Conservation (phyloP, 2,888 invertebrate genomes). For the Macrostomum cliftonense region DNA sequence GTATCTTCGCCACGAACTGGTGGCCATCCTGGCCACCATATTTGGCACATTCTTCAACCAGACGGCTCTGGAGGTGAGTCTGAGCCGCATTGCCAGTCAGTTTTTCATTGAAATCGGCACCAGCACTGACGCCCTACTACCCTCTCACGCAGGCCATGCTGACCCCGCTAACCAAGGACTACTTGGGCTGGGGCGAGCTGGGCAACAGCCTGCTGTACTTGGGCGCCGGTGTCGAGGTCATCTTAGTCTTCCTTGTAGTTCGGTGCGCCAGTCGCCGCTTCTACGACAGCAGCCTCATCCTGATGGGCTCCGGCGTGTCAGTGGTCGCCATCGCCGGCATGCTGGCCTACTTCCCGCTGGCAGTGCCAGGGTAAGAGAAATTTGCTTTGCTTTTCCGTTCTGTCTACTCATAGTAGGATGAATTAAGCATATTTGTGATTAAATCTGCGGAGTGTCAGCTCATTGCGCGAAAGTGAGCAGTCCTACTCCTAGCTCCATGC, state of each 20-base stretch:
- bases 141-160: slow-evolving; percentile 30
- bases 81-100: background rate
- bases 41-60: slow-evolving; percentile 39
- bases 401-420: no score
- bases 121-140: no score
- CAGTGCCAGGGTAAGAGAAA: slow-evolving; percentile 15
- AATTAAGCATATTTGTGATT: no score
- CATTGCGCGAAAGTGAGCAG: no score
- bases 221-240: slow-evolving; percentile 33
- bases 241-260: slow-evolving; percentile 29
- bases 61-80: slow-evolving; percentile 34
- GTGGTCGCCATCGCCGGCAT: slow-evolving; percentile 24
- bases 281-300: slow-evolving; percentile 27
- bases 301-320: slow-evolving; percentile 25
- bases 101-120: background rate
- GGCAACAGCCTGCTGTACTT: slow-evolving; percentile 38
- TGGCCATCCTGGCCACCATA: slow-evolving; percentile 32
- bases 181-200: slow-evolving; percentile 32
- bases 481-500: no score
- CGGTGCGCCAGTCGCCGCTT: slow-evolving; percentile 26
- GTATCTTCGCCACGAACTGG: slow-evolving; percentile 35
- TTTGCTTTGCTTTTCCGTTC: background rate
- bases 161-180: slow-evolving; percentile 32
- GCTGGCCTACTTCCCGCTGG: slow-evolving; percentile 20
- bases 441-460: no score